Evolutionary conservation across 2,797 vertebrate genomes (phyloP), one percentile per base, ranked within the genome.

Genomic region (Cossypha caffra): DNA sequence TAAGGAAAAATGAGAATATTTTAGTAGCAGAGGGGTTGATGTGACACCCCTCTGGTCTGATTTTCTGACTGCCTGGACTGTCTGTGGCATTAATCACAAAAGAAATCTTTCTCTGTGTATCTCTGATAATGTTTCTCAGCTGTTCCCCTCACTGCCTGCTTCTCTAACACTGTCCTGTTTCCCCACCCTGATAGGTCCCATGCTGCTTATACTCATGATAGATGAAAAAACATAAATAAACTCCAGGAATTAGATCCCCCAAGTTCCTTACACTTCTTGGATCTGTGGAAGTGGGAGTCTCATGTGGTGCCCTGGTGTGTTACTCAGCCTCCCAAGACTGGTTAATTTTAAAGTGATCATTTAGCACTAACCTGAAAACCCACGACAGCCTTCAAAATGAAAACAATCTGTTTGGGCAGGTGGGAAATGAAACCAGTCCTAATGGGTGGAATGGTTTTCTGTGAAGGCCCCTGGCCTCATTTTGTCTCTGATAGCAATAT

Each of bases 371-470:
- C 91, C 94, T 95, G 86, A 84, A 94, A 96, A 90, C 85, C 83
- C 92, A 78, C 1, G 25, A 87, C 72, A 66, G 88, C 69, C 92
- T 75, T 86, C 78, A 33, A 95, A 97, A 97, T 96, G 82, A 94
- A 95, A 97, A 95, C 93, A 94, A 86, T 96, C 85, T 97, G 96
- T 94, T 71, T 10, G 78, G 80, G 92, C 97, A 97, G 96, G 95
- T 97, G 94, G 93, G 82, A 91, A 93, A 88, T 92, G 86, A 93
- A 96, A 72, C 92, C 57, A 29, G 73, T 81, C 71, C 87, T 86
- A 84, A 91, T 91, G 78, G 93, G 88, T 69, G 1, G 50, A 69
- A 67, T 72, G 93, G 85, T 96, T 95, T 88, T 90, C 95, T 95
- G 68, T 95, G 86, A 68, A 95, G 67, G 94, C 91, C 83, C 86